These are phyloP conservation scores for Psilopsiagon aymara DNA, from an alignment of 2,113 vertebrate genomes.

Conservation along the genomic window DNA sequence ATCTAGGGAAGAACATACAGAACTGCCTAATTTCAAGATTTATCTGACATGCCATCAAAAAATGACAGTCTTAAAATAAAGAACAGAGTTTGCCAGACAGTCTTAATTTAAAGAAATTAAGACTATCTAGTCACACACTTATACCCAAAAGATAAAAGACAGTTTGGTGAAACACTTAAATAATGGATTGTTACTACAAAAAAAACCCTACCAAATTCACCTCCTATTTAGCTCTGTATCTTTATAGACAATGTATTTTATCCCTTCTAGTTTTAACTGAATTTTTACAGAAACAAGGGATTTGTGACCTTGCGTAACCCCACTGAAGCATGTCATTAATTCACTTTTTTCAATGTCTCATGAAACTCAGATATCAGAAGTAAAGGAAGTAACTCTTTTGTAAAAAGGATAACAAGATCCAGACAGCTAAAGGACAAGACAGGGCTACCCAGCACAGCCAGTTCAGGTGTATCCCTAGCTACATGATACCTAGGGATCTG, in stretches of 20 bases:
- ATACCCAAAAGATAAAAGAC: background rate
- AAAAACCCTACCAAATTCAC: background rate
- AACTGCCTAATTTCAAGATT: background rate
- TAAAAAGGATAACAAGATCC: background rate
- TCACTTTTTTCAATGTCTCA: background rate
- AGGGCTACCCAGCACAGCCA: background rate
- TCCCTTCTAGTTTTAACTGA: background rate
- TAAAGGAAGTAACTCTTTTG: background rate
- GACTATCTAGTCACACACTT: background rate
- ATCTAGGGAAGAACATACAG: background rate
- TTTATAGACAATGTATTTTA: background rate
- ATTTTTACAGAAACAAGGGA: background rate
- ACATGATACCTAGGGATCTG: background rate
- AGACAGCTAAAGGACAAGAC: background rate
- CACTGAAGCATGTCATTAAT: background rate
- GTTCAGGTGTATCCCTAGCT: background rate
- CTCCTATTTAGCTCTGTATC: background rate
- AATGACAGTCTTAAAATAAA: background rate
- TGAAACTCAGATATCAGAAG: background rate
- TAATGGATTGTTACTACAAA: background rate
- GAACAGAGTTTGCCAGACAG: background rate
- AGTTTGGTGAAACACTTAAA: background rate
- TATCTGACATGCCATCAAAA: background rate
- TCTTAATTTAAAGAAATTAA: background rate
- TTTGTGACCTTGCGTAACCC: background rate